phyloP scores from a whole-genome alignment of 2,888 invertebrate species.

The Hypomecis atomaria region DNA sequence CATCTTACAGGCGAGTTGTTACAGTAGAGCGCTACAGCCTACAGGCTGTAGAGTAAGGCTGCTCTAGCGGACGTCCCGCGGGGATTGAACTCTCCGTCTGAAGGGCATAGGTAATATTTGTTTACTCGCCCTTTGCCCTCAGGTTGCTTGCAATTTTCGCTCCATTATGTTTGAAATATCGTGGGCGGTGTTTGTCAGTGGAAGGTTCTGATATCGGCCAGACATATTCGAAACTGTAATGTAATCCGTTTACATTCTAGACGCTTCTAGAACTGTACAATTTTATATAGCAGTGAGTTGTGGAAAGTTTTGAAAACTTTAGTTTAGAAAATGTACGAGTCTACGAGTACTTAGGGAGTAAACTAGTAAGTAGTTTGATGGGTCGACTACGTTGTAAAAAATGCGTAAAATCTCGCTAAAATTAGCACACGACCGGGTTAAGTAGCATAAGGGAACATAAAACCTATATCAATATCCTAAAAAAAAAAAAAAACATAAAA shows the following conservation, averaged over 20 bases:
- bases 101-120: slow-evolving; percentile 23
- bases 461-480: too few species aligned
- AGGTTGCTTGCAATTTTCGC: slow-evolving; percentile 13
- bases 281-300: too few species aligned
- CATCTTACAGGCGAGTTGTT: not conserved
- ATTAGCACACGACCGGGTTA: too few species aligned
- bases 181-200: slow-evolving; percentile 7
- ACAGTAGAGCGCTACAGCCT: not conserved
- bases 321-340: too few species aligned
- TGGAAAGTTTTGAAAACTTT: too few species aligned
- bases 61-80: slow-evolving; percentile 12
- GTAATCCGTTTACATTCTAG: not conserved
- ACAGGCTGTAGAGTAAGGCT: not conserved
- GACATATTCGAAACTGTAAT: not conserved
- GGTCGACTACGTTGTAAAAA: too few species aligned
- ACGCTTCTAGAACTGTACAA: not conserved
- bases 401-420: too few species aligned
- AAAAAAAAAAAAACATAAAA: too few species aligned
- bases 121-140: slow-evolving; percentile 15
- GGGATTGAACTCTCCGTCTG: slow-evolving; percentile 10
- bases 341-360: too few species aligned
- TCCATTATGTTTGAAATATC: slow-evolving; percentile 9
- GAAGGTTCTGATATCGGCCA: slow-evolving; percentile 6
- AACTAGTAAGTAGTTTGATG: too few species aligned
- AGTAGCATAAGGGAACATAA: too few species aligned